A percentile compares a stretch with the other conserved stretches of the same genome.
Conservation (phyloP, 2,113 vertebrate species). For the Shinisaurus crocodilurus region DNA sequence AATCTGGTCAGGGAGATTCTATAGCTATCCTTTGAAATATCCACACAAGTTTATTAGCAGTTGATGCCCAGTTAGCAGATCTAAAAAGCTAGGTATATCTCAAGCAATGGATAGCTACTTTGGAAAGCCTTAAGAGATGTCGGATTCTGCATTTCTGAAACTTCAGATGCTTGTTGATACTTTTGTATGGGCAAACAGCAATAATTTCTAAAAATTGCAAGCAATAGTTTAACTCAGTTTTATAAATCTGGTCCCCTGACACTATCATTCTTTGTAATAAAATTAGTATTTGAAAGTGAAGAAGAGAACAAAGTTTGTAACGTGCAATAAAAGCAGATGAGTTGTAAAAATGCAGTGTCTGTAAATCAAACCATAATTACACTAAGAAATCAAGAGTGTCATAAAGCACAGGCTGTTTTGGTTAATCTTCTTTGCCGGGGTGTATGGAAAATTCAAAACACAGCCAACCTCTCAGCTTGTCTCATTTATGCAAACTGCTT, state of each 20-base stretch:
- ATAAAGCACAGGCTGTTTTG: conserved; percentile 27
- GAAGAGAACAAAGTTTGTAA: conserved; percentile 38
- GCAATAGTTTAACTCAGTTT: neutral
- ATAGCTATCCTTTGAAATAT: neutral
- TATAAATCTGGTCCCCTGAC: neutral
- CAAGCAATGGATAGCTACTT: neutral
- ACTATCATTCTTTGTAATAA: conserved; percentile 15
- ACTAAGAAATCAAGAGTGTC: conserved; percentile 54
- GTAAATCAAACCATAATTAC: conserved; percentile 52
- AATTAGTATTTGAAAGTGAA: conserved; percentile 1
- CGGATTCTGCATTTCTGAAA: neutral
- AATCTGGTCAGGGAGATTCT: too few species aligned
- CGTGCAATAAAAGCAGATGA: conserved; percentile 32
- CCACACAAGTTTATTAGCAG: neutral
- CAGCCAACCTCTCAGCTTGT: conserved; percentile 61
- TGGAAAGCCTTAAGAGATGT: neutral
- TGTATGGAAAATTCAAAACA: conserved; percentile 60
- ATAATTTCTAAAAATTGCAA: neutral
- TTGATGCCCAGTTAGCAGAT: neutral
- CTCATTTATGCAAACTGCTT: conserved; percentile 49
- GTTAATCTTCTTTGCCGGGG: conserved; percentile 39
- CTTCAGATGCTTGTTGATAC: neutral
- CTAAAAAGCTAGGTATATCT: neutral
- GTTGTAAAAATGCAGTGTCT: conserved; percentile 41
- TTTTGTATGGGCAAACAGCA: conserved; percentile 7